Conservation (phyloP, 2,797 vertebrate species). For the Carapus acus region DNA sequence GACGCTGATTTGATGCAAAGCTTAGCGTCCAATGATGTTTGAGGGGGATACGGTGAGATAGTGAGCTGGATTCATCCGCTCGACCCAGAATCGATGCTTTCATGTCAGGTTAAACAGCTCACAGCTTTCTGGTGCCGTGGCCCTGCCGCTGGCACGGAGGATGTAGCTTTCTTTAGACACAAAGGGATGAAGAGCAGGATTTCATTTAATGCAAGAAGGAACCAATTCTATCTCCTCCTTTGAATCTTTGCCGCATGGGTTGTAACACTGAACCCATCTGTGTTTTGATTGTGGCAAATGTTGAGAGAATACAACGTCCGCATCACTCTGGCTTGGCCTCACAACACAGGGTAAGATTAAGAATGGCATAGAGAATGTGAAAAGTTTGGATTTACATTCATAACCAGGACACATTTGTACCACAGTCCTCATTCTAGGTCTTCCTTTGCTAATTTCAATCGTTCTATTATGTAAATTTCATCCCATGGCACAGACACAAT, state of each 20-base stretch:
- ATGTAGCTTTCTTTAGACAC: conserved; percentile 22
- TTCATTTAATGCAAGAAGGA: conserved; percentile 46
- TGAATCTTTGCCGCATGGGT: conserved; percentile 48
- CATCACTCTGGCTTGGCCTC: too few species aligned
- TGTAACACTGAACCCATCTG: conserved; percentile 43
- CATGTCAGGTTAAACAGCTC: conserved; percentile 45
- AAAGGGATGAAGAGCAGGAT: conserved; percentile 34
- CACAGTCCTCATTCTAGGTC: too few species aligned
- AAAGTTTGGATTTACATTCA: too few species aligned
- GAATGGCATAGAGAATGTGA: too few species aligned
- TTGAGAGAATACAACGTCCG: conserved; percentile 14
- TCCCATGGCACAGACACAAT: too few species aligned
- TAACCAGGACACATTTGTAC: too few species aligned
- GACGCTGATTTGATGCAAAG: conserved; percentile 33
- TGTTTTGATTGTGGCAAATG: conserved; percentile 30
- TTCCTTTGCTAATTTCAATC: too few species aligned
- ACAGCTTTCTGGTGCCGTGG: conserved; percentile 28
- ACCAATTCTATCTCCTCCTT: conserved; percentile 42
- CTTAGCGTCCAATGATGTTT: conserved; percentile 46
- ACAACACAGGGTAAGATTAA: too few species aligned
- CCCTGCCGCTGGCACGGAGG: conserved; percentile 30
- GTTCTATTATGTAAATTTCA: too few species aligned
- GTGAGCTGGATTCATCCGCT: conserved; percentile 36
- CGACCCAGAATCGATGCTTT: conserved; percentile 36
- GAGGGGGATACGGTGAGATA: conserved; percentile 28